These are phyloP conservation scores for Campylomormyrus tamandua DNA, from an alignment of 2,113 vertebrate genomes.

Conservation along the genomic window DNA sequence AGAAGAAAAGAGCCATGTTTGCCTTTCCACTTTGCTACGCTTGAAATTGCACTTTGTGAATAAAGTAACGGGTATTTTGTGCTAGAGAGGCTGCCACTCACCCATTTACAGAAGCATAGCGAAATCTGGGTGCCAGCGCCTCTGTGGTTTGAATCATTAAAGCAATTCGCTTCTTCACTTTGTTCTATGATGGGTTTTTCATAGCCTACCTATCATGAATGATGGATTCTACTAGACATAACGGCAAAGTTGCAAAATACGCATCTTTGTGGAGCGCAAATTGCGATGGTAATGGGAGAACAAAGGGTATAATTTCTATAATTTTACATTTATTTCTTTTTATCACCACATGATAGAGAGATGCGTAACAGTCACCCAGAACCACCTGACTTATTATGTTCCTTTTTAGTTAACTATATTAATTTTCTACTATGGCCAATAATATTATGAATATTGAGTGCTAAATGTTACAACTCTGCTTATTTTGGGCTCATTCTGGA, in stretches of 20 bases:
- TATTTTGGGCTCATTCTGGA: background rate
- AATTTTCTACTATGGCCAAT: background rate
- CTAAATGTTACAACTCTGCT: background rate
- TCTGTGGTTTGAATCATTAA: background rate
- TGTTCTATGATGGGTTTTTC: background rate
- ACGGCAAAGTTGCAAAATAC: background rate
- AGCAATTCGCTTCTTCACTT: background rate
- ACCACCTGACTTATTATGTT: background rate
- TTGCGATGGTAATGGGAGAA: background rate
- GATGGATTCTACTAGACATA: background rate
- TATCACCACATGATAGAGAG: background rate
- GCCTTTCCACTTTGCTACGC: background rate
- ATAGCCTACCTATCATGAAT: background rate
- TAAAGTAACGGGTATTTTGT: background rate
- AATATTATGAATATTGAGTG: background rate
- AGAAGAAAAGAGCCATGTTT: background rate
- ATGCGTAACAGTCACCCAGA: background rate
- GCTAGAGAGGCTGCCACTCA: background rate
- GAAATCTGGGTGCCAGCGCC: background rate
- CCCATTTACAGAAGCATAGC: background rate
- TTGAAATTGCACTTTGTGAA: background rate
- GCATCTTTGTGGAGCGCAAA: background rate
- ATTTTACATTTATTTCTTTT: background rate
- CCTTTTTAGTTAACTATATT: background rate
- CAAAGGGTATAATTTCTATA: background rate